Evolutionary conservation across 2,797 vertebrate genomes (phyloP), one percentile per base, ranked within the genome.

Genomic region (Nyctibius grandis): DNA sequence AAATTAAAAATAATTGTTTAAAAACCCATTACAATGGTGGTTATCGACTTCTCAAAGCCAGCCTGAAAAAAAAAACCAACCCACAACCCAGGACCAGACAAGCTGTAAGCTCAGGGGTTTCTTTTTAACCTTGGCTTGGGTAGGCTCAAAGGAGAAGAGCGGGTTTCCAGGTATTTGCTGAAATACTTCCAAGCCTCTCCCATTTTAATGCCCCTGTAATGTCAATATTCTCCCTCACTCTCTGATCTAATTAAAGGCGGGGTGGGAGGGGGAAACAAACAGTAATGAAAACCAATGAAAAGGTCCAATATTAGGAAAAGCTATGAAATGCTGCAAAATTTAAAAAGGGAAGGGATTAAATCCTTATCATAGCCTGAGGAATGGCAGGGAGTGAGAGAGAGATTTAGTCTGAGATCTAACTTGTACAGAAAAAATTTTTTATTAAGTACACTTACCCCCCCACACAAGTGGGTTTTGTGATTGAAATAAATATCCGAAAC

Each of bases 221-320:
- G 11, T 11, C 61, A 86, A 1, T n/a, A 51, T 38, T 75, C 22
- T 68, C n/a, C 45, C 3, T 5, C 29, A 70, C 2, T 4, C 42
- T 60, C 31, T n/a, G 28, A 84, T 23, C 56, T 8, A 54, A 80
- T 38, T 74, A 88, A 63, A 53, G n/a, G 21, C 18, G 5, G 19
- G 6, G 8, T 3, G 22, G 3, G 18, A 36, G 17, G 12, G 28
- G 14, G 31, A n/a, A 7, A 7, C 26, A 42, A 36, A 33, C 0
- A 2, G 12, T 22, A 74, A 76, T 3, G 2, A 60, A 82, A 93
- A n/a, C 1, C 23, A 65, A 21, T 42, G 6, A 34, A 60, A 72
- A 78, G 22, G 8, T 38, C 13, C 34, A 50, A 3, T 38, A 57
- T 40, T 21, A 56, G 40, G 14, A 70, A 73, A 87, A 73, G 18